Base-by-base conservation (phyloP, 1,140 invertebrate genomes). In the Nymphalis io region DNA sequence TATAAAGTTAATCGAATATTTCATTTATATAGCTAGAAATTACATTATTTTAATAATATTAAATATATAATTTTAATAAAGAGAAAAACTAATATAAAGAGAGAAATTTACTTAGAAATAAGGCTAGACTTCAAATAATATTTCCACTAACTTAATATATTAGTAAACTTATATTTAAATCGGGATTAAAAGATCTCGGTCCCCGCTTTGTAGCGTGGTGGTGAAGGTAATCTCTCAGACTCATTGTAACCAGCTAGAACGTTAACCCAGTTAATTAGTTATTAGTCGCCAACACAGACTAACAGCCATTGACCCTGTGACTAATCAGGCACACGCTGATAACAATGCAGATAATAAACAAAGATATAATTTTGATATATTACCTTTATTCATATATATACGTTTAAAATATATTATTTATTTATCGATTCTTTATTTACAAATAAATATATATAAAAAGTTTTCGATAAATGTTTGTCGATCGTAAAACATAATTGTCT, bases 211-310 rank as follows among this genome's bases (percentile, higher is more conserved):
- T 46, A 6, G 16, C n/a, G 42, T n/a, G 5, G n/a, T 16, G 42
- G 20, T 21, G 3, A 8, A 55, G 21, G 3, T 23, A 55, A 55
- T 13, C 23, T 27, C 15, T 23, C 51, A n/a, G 13, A 27, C 21
- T 15, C 23, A 55, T 55, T 4, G 46, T 51, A 51, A 62, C n/a
- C 23, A 42, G 62, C 38, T 33, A 13, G 51, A 18, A 40, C 38
- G 62, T 27, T 62, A n/a, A 38, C 16, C 62, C 27, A 64, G 16
- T 55, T 64, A 64, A 64, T 64, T 64, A 64, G 38, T 51, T 27
- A 59, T 59, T 55, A 27, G 11, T 20, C 33, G 57, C 38, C 38
- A 20, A 58, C 18, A 4, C 23, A 33, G 53, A 58, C 55, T 16
- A 3, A 6, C n/a, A 64, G 51, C 38, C 62, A 20, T 57, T 64